Base-by-base conservation (phyloP, 2,797 vertebrate genomes). In the Hydrophis major region DNA sequence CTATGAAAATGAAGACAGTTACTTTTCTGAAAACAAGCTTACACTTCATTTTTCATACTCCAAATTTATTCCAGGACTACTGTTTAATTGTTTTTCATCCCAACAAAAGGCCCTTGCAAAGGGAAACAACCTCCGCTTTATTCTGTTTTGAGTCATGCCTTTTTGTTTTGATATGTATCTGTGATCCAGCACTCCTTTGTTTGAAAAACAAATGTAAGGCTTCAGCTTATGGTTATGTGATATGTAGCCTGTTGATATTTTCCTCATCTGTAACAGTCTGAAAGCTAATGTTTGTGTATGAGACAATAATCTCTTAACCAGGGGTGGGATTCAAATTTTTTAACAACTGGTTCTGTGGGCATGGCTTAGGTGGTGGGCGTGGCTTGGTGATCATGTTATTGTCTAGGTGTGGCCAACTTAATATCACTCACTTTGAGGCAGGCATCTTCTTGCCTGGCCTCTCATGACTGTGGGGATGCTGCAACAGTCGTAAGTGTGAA, bases 111-210 rank as follows among this genome's bases (percentile, higher is more conserved):
- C 0, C 0, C 56, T 50, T 56, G 16, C 61, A 27, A 42, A 90
- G 63, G 55, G 56, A 90, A 91, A 55, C 63, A 88, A 66, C 50
- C 22, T 37, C 59, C 20, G 56, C 53, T 91, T 83, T 87, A 74
- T 78, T 61, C 50, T 93, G 90, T 93, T 93, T 93, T 63, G 93
- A 86, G 69, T 93, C 57, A 2, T 47, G 50, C 27, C 86, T 89
- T 74, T 91, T 91, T 93, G 90, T 93, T 93, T 93, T 93, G 90
- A 50, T 74, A 93, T 86, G 56, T 53, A 55, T 57, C 56, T 91
- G 57, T 86, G 87, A 86, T 66, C 87, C 90, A 61, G 69, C 32
- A 91, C 69, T 59, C 32, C 12, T 89, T 89, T 91, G 90, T 93
- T 91, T 93, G 47, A 86, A 50, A 91, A 91, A 93, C 87, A 91